These are phyloP conservation scores for Panthera tigris DNA, from an alignment of 2,113 vertebrate species.

Conservation along the genomic window DNA sequence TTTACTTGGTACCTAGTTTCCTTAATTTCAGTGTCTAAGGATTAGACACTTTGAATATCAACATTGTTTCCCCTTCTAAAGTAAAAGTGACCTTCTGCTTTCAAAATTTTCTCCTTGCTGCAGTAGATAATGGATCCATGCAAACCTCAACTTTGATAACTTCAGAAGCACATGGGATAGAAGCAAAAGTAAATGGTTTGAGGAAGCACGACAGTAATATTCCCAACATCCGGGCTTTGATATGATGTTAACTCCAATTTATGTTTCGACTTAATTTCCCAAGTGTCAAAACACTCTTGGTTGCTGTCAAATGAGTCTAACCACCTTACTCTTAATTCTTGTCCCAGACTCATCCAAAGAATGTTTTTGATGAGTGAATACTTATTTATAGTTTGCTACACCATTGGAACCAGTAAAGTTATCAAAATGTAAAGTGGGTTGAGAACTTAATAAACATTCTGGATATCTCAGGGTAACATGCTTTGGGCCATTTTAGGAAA, in stretches of 20 bases:
- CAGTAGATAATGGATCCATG: background rate
- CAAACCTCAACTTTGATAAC: background rate
- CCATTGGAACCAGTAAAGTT: background rate
- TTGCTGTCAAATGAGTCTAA: background rate
- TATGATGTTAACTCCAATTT: background rate
- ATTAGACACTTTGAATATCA: constrained; percentile 10
- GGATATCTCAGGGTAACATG: constrained; percentile 36
- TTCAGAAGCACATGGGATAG: background rate
- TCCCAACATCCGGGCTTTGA: background rate
- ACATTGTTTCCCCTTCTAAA: background rate
- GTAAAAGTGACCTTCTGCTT: constrained; percentile 16
- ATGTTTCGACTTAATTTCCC: constrained; percentile 1
- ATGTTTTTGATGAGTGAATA: background rate
- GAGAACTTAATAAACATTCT: constrained; percentile 9
- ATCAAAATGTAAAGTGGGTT: constrained; percentile 55
- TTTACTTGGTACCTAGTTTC: constrained; percentile 30
- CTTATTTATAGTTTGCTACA: background rate
- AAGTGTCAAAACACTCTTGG: background rate
- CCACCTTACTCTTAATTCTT: background rate
- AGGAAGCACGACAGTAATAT: background rate
- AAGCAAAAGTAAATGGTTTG: background rate
- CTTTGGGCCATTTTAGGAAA: background rate
- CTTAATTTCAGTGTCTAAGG: constrained; percentile 52
- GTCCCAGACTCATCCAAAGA: background rate
- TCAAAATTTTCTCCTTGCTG: background rate